These are phyloP conservation scores for Dendroctonus ponderosae DNA, from an alignment of 1,140 invertebrate genomes.

Conservation along the genomic window DNA sequence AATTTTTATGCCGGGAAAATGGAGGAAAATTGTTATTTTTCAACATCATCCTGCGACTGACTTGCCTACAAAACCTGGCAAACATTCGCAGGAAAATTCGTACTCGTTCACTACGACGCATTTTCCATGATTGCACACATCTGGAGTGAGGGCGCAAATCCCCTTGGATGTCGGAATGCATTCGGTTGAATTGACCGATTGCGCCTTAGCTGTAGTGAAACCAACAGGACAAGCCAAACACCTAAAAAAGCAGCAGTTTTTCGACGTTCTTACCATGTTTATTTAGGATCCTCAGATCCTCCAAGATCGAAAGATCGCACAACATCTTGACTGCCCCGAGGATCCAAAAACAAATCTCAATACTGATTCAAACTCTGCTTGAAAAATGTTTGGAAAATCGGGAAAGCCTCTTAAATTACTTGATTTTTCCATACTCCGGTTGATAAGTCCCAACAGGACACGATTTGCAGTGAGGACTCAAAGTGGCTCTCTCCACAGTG, in stretches of 20 bases:
- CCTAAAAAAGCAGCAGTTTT: slow-evolving; percentile 9
- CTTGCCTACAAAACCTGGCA: slow-evolving; percentile 8
- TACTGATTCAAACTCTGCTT: too few relatives aligned
- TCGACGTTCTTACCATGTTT: background rate
- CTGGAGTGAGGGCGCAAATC: slow-evolving; percentile 43
- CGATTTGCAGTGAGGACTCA: slow-evolving; percentile 56
- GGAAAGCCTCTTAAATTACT: slow-evolving; percentile 1
- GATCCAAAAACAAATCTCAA: too few relatives aligned
- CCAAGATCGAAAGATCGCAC: too few relatives aligned
- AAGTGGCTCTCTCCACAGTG: slow-evolving; percentile 40
- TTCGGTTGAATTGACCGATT: slow-evolving; percentile 50
- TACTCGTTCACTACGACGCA: slow-evolving; percentile 48
- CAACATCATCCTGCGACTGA: too few relatives aligned
- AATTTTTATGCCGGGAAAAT: slow-evolving; percentile 9
- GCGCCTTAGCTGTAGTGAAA: slow-evolving; percentile 56
- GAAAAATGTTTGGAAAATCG: too few relatives aligned
- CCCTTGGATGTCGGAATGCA: slow-evolving; percentile 53
- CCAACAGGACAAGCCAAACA: slow-evolving; percentile 60
- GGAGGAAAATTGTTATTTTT: background rate
- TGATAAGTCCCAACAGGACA: slow-evolving; percentile 65
- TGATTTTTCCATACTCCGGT: slow-evolving; percentile 56
- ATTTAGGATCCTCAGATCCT: too few relatives aligned
- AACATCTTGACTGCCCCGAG: too few relatives aligned
- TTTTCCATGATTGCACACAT: slow-evolving; percentile 50
- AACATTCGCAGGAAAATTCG: slow-evolving; percentile 52